These are phyloP conservation scores for Crioceris asparagi DNA, from an alignment of 2,888 invertebrate species.

Conservation along the genomic window DNA sequence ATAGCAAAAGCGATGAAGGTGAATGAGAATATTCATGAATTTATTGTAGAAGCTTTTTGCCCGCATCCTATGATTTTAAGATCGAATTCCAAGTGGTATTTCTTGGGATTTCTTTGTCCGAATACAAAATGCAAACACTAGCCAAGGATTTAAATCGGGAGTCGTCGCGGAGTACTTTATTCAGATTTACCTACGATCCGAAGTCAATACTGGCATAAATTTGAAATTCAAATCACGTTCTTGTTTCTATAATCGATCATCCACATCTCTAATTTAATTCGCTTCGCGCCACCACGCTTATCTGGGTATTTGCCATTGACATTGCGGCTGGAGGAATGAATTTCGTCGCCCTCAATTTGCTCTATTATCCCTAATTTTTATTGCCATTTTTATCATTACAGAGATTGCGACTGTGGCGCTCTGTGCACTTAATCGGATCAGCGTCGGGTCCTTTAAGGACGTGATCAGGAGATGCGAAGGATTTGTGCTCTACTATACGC, in stretches of 20 bases:
- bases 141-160: too few relatives aligned
- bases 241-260: constrained; percentile 50
- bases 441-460: constrained; percentile 37
- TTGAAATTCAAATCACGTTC: constrained; percentile 36
- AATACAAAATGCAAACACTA: too few relatives aligned
- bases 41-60: too few relatives aligned
- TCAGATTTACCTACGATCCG: too few relatives aligned
- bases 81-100: too few relatives aligned
- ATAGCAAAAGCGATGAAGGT: too few relatives aligned
- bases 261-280: constrained; percentile 55
- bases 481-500: constrained; percentile 35
- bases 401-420: constrained; percentile 35
- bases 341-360: constrained; percentile 19
- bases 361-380: constrained; percentile 41
- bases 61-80: too few relatives aligned
- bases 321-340: constrained; percentile 24
- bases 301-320: constrained; percentile 25
- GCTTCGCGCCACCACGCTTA: constrained; percentile 32
- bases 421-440: constrained; percentile 37
- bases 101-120: too few relatives aligned
- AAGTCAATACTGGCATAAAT: constrained; percentile 34
- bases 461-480: constrained; percentile 37
- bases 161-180: too few relatives aligned
- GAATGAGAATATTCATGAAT: too few relatives aligned
- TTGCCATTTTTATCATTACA: constrained; percentile 41